Evolutionary conservation across 1,140 invertebrate genomes (phyloP), one percentile per base, ranked within the genome.

Genomic region (Hycleus cichorii): DNA sequence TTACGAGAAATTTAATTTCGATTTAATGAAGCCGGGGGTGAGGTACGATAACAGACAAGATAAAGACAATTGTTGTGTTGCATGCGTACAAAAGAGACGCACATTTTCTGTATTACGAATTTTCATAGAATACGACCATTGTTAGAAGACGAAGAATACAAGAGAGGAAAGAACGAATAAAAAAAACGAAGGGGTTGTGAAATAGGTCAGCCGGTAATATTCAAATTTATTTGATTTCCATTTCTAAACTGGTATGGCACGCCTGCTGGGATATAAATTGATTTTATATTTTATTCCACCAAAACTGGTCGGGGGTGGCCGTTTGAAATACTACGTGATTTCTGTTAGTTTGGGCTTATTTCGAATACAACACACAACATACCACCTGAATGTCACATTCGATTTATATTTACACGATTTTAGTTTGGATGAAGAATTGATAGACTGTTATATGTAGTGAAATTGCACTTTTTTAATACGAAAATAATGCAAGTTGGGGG

Each of bases 211-310:
- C 50, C 57, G 50, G 57, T 52, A 59, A 59, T 59, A 59, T 59
- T 59, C 57, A 59, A 59, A 59, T 59, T 59, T 59, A 59, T 59
- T 59, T 59, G 57, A 59, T 59, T 59, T 59, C 57, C 57, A 59
- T 59, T 59, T 59, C 51, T 59, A 59, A 52, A 59, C 57, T 59
- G 32, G 43, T 54, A 43, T 49, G 39, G 50, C 47, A 48, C 57
- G 50, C 44, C 57, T 39, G 52, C 52, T 46, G 39, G 18, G 52
- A 55, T 47, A 59, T 59, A 59, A 59, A 59, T 59, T 59, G 57
- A 51, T 59, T 59, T 59, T 54, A 51, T 39, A 51, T 51, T 59
- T 52, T 59, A 59, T 59, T 59, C 50, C 57, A 46, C 50, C 57
- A 4, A 42, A 42, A 39, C 18, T 18, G 32, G 32, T 32, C 3